Evolutionary conservation across 2,797 vertebrate species (phyloP).

Genomic region (Lacerta bilineata): DNA sequence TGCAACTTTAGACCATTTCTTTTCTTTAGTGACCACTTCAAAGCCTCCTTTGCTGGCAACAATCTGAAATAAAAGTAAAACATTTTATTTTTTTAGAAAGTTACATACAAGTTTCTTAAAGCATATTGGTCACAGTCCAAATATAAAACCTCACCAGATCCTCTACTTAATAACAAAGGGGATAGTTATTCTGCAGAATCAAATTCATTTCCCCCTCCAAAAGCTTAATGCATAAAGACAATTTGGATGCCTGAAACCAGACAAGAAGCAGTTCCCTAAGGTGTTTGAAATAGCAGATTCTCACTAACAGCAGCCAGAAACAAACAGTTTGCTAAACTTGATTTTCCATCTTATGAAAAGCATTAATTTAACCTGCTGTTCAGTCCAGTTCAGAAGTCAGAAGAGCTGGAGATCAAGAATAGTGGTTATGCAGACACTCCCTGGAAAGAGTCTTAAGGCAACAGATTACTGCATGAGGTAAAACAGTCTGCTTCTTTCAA

Average conservation of each 20-base stretch:
- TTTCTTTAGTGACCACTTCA: constrained; percentile 93
- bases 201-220: background rate
- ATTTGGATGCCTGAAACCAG: background rate
- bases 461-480: constrained; percentile 3
- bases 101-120: background rate
- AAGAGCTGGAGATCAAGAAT: background rate
- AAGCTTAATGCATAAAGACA: background rate
- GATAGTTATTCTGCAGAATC: background rate
- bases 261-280: background rate
- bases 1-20: constrained; percentile 95
- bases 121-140: background rate
- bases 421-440: background rate
- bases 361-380: background rate
- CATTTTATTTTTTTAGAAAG: background rate
- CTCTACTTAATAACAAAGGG: background rate
- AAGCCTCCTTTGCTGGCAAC: constrained; percentile 97
- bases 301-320: constrained; percentile 26
- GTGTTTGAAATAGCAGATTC: constrained; percentile 42
- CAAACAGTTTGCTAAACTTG: constrained; percentile 32
- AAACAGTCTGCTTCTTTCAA: constrained; percentile 17
- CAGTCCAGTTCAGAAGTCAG: background rate
- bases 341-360: constrained; percentile 48
- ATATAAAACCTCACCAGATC: background rate
- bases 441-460: constrained; percentile 3
- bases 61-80: constrained; percentile 81